These are phyloP conservation scores for Malacosoma neustria DNA, from an alignment of 2,888 invertebrate genomes.

Conservation along the genomic window DNA sequence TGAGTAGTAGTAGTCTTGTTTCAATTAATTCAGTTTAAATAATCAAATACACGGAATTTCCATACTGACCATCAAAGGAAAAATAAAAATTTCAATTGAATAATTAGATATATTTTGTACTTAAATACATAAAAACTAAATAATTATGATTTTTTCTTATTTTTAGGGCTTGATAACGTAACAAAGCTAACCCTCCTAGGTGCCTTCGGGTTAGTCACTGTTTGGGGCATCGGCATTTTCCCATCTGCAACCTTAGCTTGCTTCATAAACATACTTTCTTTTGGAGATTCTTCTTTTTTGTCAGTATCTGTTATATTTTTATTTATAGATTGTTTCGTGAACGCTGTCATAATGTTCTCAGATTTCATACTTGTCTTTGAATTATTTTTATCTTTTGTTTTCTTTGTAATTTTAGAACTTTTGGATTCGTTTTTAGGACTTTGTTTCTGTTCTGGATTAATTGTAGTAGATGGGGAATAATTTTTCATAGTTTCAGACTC, in stretches of 20 bases:
- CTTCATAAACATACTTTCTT: slow-evolving; percentile 33
- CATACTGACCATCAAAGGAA: no score
- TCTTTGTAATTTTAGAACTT: background rate
- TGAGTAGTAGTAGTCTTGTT: no score
- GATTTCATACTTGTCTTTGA: slow-evolving; percentile 11
- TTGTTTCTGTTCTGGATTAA: background rate
- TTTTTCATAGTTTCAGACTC: slow-evolving; percentile 42
- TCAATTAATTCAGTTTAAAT: no score
- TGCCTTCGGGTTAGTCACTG: slow-evolving; percentile 62
- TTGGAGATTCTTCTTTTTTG: slow-evolving; percentile 7
- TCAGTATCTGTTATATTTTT: background rate
- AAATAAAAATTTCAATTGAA: background rate
- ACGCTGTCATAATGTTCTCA: slow-evolving; percentile 2
- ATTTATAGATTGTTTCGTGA: slow-evolving; percentile 8
- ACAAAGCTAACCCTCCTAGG: slow-evolving; percentile 83
- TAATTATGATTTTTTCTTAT: slow-evolving; percentile 69
- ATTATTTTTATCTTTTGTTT: background rate
- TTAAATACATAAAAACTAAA: slow-evolving; percentile 2
- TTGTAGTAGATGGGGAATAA: background rate
- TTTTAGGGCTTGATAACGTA: slow-evolving; percentile 86
- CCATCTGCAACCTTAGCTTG: slow-evolving; percentile 54
- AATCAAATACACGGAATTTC: no score
- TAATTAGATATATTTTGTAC: slow-evolving; percentile 7
- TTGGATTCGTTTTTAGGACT: background rate
- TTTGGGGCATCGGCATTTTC: slow-evolving; percentile 21